Evolutionary conservation across 2,113 vertebrate genomes (phyloP).

Genomic region (Mormyrus iriodes): DNA sequence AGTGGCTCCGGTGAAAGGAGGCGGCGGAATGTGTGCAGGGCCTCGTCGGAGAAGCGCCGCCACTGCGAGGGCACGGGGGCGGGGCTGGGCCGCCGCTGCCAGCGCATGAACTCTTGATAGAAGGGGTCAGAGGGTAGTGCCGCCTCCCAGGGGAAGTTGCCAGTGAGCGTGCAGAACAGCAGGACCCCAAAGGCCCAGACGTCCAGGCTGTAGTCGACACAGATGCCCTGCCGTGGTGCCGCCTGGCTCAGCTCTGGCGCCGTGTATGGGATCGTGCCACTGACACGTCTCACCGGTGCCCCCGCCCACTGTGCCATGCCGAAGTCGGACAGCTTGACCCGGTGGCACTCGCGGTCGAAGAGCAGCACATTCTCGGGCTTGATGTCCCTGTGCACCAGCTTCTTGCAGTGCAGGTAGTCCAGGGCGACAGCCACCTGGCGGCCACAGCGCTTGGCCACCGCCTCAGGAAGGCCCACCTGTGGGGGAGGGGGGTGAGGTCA

Average conservation of each 20-base stretch:
- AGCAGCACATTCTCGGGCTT: conserved; percentile 73
- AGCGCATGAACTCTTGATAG: conserved; percentile 67
- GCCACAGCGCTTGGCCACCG: conserved; percentile 64
- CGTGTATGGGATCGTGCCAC: conserved; percentile 72
- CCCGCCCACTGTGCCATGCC: conserved; percentile 69
- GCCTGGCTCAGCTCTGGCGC: conserved; percentile 67
- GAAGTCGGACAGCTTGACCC: conserved; percentile 72
- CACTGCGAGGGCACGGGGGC: conserved; percentile 61
- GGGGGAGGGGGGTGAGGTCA: not conserved
- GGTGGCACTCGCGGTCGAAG: conserved; percentile 69
- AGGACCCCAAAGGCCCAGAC: conserved; percentile 73
- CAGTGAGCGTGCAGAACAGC: conserved; percentile 73
- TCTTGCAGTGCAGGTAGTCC: conserved; percentile 68
- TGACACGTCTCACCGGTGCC: conserved; percentile 66
- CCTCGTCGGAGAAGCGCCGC: conserved; percentile 66
- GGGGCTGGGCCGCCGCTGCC: conserved; percentile 56
- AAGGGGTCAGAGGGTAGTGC: conserved; percentile 62
- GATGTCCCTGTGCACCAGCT: conserved; percentile 71
- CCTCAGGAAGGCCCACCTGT: conserved; percentile 66
- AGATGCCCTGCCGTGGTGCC: conserved; percentile 57
- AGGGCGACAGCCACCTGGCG: conserved; percentile 70
- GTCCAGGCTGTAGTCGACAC: conserved; percentile 67
- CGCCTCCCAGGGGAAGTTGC: conserved; percentile 76
- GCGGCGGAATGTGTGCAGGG: conserved; percentile 65
- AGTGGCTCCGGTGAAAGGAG: conserved; percentile 62